phyloP scores from a whole-genome alignment of 1,140 invertebrate species.

The Halictus rubicundus region DNA sequence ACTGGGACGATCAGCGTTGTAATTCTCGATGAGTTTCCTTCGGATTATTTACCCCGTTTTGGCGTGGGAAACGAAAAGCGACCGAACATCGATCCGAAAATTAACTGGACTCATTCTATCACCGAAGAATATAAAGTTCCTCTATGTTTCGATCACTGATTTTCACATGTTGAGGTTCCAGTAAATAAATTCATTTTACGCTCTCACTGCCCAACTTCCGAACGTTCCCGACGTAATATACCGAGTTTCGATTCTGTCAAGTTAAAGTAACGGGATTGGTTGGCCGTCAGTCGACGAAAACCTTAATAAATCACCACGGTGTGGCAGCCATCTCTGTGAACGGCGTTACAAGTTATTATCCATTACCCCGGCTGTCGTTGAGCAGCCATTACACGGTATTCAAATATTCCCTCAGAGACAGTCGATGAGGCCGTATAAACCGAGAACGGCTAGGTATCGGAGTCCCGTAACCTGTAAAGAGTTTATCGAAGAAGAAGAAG shows the following conservation, averaged over 20 bases:
- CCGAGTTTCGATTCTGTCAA: too few species aligned
- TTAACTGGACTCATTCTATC: too few species aligned
- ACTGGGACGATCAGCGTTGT: neutral
- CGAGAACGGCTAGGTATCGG: constrained; percentile 43
- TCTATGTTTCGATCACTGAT: too few species aligned
- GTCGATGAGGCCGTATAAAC: constrained; percentile 25
- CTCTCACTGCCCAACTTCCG: too few species aligned
- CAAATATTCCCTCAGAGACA: constrained; percentile 27
- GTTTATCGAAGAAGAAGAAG: constrained; percentile 76
- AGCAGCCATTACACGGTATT: constrained; percentile 24
- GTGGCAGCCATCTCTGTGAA: neutral
- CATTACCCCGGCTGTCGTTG: neutral
- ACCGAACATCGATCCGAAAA: too few species aligned
- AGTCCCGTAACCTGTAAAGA: constrained; percentile 70
- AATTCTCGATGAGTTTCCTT: neutral
- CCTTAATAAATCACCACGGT: neutral
- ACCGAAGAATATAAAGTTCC: too few species aligned
- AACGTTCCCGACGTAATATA: too few species aligned
- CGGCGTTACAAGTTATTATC: neutral
- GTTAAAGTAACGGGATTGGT: too few species aligned
- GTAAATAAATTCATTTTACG: too few species aligned
- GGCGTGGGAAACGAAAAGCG: neutral
- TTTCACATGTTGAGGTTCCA: too few species aligned
- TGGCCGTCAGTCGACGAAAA: too few species aligned
- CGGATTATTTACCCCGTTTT: neutral